Evolutionary conservation across 2,113 vertebrate species (phyloP).

Genomic region (Megaleporinus macrocephalus): DNA sequence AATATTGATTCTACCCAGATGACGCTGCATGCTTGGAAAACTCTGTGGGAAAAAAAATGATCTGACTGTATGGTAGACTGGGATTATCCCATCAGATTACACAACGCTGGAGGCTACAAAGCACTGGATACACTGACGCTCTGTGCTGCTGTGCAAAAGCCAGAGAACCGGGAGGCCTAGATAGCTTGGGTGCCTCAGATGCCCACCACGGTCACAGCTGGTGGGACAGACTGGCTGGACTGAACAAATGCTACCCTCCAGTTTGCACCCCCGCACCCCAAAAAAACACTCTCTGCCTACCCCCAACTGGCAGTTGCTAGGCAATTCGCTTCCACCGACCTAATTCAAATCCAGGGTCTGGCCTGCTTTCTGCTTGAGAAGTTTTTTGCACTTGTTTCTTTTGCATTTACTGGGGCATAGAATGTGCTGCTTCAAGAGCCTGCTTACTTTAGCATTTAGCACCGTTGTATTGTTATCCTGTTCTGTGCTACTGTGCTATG

Average conservation of each 20-base stretch:
- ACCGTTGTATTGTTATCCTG: no score
- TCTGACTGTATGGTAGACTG: background rate
- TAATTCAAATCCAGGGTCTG: background rate
- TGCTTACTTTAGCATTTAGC: background rate
- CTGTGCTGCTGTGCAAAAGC: background rate
- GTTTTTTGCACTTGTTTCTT: background rate
- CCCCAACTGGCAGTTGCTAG: constrained; percentile 22
- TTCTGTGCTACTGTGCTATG: no score
- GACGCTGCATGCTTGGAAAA: background rate
- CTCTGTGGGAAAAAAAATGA: background rate
- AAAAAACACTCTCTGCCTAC: background rate
- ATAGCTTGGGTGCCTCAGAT: constrained; percentile 19
- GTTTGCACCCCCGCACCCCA: constrained; percentile 11
- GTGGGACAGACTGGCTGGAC: constrained; percentile 2
- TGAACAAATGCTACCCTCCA: constrained; percentile 39
- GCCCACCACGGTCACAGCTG: constrained; percentile 33
- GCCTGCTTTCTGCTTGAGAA: background rate
- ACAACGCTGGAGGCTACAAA: background rate
- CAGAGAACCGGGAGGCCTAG: constrained; percentile 9
- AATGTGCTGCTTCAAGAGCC: background rate
- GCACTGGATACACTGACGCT: background rate
- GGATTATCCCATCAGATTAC: constrained; percentile 8
- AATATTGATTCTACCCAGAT: background rate
- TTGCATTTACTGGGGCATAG: background rate
- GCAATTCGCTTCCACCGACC: constrained; percentile 6